Evolutionary conservation across 2,888 invertebrate genomes (phyloP).

Genomic region (Himalopsyche japonica): DNA sequence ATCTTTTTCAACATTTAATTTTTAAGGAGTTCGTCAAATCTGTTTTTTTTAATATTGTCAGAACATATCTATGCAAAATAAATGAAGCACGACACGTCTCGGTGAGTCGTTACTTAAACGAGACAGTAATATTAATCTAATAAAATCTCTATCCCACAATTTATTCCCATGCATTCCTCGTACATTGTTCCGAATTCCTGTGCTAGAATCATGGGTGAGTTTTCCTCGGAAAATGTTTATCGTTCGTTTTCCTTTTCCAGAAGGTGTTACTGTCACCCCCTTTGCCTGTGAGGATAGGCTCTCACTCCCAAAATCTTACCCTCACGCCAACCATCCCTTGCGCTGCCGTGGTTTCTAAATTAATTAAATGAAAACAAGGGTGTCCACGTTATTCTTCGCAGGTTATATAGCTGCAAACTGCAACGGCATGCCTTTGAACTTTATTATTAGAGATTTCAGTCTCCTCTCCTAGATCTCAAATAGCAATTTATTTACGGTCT

Average conservation of each 20-base stretch:
- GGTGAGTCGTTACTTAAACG: not conserved
- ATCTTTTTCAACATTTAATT: no score
- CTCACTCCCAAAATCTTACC: not conserved
- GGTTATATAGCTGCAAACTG: not conserved
- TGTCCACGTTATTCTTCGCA: not conserved
- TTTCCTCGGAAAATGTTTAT: not conserved
- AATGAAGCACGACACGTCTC: not conserved
- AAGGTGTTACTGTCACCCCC: not conserved
- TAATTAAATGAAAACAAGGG: conserved; percentile 59
- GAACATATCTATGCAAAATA: not conserved
- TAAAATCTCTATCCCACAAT: not conserved
- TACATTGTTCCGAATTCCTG: not conserved
- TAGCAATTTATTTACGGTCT: no score
- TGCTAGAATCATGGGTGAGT: not conserved
- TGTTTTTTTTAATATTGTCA: no score
- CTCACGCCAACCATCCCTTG: not conserved
- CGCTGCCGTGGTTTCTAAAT: conserved; percentile 47
- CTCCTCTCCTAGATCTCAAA: no score
- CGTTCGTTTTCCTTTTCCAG: not conserved
- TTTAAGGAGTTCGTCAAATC: no score
- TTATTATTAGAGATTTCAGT: not conserved
- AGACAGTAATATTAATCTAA: not conserved
- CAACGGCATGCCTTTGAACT: not conserved
- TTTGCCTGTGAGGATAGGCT: not conserved
- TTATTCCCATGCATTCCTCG: not conserved